Percentiles rank a stretch among this genome's conserved stretches.
phyloP scores from a whole-genome alignment of 2,797 vertebrate species.

The Pseudochirops cupreus region DNA sequence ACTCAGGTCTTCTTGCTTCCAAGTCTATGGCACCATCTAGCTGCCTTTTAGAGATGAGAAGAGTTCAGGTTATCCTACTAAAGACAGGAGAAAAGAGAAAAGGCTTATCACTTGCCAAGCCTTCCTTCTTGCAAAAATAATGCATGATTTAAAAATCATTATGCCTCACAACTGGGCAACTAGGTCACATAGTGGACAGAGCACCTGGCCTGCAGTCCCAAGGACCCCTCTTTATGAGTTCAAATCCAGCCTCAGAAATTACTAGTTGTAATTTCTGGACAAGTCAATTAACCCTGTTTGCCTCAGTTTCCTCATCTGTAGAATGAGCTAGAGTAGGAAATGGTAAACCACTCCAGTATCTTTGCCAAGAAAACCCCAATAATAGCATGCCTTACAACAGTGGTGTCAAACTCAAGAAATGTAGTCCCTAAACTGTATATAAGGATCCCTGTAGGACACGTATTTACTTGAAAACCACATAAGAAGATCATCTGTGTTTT shows the following conservation, averaged over 20 bases:
- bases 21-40: not conserved
- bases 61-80: not conserved
- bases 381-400: not conserved
- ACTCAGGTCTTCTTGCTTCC: not conserved
- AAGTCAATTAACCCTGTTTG: not conserved
- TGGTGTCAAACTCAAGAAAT: not conserved
- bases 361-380: not conserved
- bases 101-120: not conserved
- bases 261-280: not conserved
- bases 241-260: no score
- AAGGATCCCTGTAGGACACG: not conserved
- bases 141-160: not conserved
- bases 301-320: not conserved
- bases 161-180: not conserved
- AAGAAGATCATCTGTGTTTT: not conserved
- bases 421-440: not conserved
- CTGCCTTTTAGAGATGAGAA: not conserved
- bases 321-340: not conserved
- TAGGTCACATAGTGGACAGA: no score
- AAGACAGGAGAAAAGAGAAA: not conserved
- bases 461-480: not conserved
- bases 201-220: not conserved
- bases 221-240: not conserved
- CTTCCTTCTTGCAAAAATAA: not conserved
- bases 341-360: not conserved